These are phyloP conservation scores for Oedothorax gibbosus DNA, from an alignment of 1,140 invertebrate genomes.

Conservation along the genomic window DNA sequence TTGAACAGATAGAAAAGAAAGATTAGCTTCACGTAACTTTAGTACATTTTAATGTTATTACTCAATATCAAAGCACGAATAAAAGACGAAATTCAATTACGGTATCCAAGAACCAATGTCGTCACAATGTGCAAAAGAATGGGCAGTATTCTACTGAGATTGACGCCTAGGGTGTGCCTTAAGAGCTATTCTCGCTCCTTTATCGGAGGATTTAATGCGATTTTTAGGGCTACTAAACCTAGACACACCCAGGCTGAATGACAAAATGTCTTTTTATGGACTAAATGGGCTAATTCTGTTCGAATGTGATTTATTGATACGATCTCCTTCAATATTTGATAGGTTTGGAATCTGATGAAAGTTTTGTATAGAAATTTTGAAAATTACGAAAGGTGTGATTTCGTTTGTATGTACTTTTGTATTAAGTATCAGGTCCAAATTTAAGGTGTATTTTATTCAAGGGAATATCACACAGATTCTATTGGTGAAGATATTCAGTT, in stretches of 20 bases:
- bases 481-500: no score
- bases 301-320: no score
- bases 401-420: no score
- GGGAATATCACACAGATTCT: no score
- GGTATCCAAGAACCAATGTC: conserved; percentile 7
- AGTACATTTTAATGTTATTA: no score
- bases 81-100: conserved; percentile 13
- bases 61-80: not conserved
- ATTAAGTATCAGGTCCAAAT: no score
- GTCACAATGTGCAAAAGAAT: not conserved
- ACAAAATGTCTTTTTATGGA: conserved; percentile 3
- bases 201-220: conserved; percentile 27
- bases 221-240: not conserved
- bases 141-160: not conserved
- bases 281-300: no score
- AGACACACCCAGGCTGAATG: conserved; percentile 4
- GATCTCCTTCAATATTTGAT: not conserved
- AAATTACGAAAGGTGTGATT: not conserved
- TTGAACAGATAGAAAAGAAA: no score
- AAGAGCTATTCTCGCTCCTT: conserved; percentile 3
- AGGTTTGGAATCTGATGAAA: not conserved
- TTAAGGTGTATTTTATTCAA: no score
- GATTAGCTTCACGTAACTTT: no score
- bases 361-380: not conserved
- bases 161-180: conserved; percentile 21